Base-by-base conservation (phyloP, 2,888 invertebrate genomes). In the Chelonus formosanus region DNA sequence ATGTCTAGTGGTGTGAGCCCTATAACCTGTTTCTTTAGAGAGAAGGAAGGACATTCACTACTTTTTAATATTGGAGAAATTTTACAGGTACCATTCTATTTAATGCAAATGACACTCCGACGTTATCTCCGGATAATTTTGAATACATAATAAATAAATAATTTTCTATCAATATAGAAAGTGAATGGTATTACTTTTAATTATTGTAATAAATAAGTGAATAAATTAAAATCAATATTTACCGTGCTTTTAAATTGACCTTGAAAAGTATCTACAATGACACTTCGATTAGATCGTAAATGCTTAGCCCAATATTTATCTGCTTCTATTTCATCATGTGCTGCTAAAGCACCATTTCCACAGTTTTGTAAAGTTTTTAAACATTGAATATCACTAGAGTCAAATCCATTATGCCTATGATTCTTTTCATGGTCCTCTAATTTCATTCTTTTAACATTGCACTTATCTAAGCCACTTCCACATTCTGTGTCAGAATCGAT, bases 171-270 rank as follows among this genome's bases (percentile, higher is more conserved):
- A 20, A 20, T 20, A 2, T 20, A 20, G 20, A 20, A 20, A 20
- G 20, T 20, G 20, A 20, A 20, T 20, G 20, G 20, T 20, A 20
- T 20, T 20, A 20, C 20, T 20, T 20, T 20, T 20, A 20, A 20
- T 8, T 45, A 32, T 31, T n/a, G 43, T 43, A 0, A 7, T 45
- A 45, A 32, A 43, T 52, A 20, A 35, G 2, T 20, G 20, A 20
- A 20, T 20, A 20, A 20, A 20, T 20, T 20, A 20, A 65, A 69
- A 35, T 43, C n/a, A 56, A 59, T 60, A 71, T 85, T 85, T 81
- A 89, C 89, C 71, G 88, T 88, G 81, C 88, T 89, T 74, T 88
- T 88, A 76, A 89, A 89, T 78, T 89, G 89, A 58, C 89, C 89
- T 78, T 89, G 89, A 79, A 89, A 89, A 61, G 89, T 88, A 72